A percentile compares a stretch with the other conserved stretches of the same genome.
These are phyloP conservation scores for Microcebus lehilahytsara DNA, from an alignment of 2,113 vertebrate species.

Conservation along the genomic window DNA sequence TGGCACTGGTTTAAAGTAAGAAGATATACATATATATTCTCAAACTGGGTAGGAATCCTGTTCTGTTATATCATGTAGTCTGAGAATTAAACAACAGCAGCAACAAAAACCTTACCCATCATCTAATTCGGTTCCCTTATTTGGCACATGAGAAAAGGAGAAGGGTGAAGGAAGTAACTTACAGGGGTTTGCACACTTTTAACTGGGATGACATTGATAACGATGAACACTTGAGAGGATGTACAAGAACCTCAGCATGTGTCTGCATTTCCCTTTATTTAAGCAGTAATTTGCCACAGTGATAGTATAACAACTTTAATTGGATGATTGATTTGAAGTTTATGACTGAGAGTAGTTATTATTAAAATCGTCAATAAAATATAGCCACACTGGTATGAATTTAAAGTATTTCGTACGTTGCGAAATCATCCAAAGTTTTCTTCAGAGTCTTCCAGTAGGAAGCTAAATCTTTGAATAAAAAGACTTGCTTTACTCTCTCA, in stretches of 20 bases:
- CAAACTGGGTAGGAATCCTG: neutral
- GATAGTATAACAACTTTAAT: neutral
- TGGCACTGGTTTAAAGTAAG: neutral
- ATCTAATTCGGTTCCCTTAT: neutral
- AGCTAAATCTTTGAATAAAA: constrained; percentile 5
- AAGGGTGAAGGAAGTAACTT: neutral
- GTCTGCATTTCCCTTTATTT: neutral
- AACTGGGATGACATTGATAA: neutral
- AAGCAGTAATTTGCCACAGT: neutral
- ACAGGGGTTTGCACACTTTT: neutral
- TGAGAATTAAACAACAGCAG: neutral
- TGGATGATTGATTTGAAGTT: neutral
- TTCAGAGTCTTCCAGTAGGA: neutral
- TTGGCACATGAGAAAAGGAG: neutral
- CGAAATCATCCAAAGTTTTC: neutral
- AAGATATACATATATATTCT: neutral
- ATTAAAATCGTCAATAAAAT: neutral
- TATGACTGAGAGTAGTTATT: neutral
- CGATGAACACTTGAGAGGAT: neutral
- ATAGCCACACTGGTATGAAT: neutral
- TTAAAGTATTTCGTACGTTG: neutral
- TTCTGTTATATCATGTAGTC: neutral
- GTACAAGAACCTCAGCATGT: neutral
- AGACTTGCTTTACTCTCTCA: neutral
- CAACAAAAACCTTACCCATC: neutral